These are phyloP conservation scores for Hippotragus niger DNA, from an alignment of 2,113 vertebrate genomes.

Conservation along the genomic window DNA sequence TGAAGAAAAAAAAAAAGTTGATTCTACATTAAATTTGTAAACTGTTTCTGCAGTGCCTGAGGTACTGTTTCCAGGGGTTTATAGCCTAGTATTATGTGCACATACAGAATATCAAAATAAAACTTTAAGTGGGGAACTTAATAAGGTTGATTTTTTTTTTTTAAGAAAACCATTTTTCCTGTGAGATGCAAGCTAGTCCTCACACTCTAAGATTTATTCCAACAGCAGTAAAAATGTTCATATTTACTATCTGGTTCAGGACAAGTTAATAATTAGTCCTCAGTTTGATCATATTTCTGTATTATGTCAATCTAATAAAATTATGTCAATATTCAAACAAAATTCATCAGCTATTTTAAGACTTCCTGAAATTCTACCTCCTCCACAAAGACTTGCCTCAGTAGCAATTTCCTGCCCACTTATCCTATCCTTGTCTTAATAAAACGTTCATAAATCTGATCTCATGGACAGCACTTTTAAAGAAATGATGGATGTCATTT, in stretches of 20 bases:
- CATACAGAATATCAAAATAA: constrained; percentile 38
- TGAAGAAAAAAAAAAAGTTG: not conserved
- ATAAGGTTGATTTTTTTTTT: not conserved
- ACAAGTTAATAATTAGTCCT: constrained; percentile 30
- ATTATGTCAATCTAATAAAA: constrained; percentile 21
- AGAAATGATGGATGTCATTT: not conserved
- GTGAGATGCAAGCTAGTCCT: not conserved
- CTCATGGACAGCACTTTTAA: not conserved
- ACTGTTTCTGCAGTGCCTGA: not conserved
- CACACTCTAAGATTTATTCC: constrained; percentile 7
- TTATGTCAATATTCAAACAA: not conserved
- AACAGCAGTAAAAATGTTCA: not conserved
- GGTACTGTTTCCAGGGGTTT: constrained; percentile 32
- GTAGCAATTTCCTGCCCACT: not conserved
- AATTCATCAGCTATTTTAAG: not conserved
- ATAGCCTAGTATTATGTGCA: not conserved
- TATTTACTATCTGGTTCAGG: not conserved
- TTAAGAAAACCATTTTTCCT: not conserved
- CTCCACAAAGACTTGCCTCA: not conserved
- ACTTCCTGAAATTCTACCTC: constrained; percentile 2
- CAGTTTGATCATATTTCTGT: not conserved
- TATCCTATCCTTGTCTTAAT: not conserved
- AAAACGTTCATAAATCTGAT: not conserved
- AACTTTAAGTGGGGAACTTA: constrained; percentile 27
- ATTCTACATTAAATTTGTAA: constrained; percentile 43